Base-by-base conservation (phyloP, 2,797 vertebrate genomes). In the Poecile montanus region DNA sequence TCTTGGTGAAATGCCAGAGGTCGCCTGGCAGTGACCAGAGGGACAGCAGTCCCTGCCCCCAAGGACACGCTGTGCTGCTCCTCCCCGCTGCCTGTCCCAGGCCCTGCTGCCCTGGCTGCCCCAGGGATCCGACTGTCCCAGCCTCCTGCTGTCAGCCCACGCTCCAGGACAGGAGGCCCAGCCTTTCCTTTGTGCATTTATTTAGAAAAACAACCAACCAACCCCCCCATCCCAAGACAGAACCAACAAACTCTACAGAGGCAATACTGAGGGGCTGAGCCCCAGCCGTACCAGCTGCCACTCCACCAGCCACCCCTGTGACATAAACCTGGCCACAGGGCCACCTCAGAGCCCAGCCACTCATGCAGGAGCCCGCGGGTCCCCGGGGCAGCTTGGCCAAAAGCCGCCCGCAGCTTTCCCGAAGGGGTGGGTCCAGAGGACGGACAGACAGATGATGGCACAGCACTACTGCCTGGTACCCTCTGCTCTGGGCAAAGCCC, bases 381-480 rank as follows among this genome's bases (percentile, higher is more conserved):
- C 67, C 67, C 75, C 4, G 0, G 20, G 82, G 84, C 44, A 1
- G 87, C 83, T 85, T 6, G 13, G 66, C 90, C 80, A 65, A 85
- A 96, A 96, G 95, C 96, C 8, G 85, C 96, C 96, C 1, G 83
- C 95, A 96, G 95, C 94, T 95, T 94, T 94, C 91, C 76, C 32
- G 62, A 68, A 85, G 85, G 78, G 66, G 57, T 80, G 81, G 85
- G 76, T 23, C 60, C 81, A 71, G 85, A 19, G 14, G 88, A 78
- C 11, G 9, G 89, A 94, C 65, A 30, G 82, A 91, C 76, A 21
- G 85, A 81, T 1, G 2, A 51, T 27, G 85, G 94, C 90, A 82
- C 87, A 60, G 87, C 74, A 66, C 85, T 11, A 3, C 72, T 34
- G 83, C 76, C 68, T 9, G 3, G 71, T 30, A 32, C 40, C 30